phyloP scores from a whole-genome alignment of 2,797 vertebrate genomes.

The Telmatherina bonti region DNA sequence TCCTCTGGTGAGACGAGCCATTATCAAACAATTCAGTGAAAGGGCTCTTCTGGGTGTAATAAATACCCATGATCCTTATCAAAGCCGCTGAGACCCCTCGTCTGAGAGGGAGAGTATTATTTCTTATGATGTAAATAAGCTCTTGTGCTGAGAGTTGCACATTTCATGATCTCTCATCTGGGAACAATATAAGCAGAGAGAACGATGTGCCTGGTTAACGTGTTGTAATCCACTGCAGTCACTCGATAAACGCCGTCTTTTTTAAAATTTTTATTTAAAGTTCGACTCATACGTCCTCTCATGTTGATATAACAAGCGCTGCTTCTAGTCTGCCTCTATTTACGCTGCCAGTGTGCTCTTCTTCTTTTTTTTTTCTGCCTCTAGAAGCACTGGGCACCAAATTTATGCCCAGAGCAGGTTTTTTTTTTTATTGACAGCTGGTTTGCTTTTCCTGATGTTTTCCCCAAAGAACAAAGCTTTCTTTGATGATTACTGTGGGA shows the following conservation, averaged over 20 bases:
- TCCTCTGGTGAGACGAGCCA: constrained; percentile 43
- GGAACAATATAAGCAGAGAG: constrained; percentile 51
- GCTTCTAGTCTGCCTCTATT: background rate
- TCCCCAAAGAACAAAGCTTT: background rate
- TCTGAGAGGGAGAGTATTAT: constrained; percentile 52
- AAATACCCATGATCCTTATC: constrained; percentile 74
- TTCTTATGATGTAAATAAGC: constrained; percentile 74
- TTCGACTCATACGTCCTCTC: background rate
- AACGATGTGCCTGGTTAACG: constrained; percentile 12
- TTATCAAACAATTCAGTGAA: constrained; percentile 62
- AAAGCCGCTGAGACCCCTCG: constrained; percentile 61
- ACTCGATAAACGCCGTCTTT: background rate
- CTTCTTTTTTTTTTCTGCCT: constrained; percentile 11
- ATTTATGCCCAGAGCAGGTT: background rate
- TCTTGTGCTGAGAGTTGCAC: constrained; percentile 46
- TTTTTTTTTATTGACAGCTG: background rate
- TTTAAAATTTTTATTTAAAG: background rate
- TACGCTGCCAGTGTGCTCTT: background rate
- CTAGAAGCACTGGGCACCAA: background rate
- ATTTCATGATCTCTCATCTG: constrained; percentile 59
- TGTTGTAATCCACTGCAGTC: constrained; percentile 18
- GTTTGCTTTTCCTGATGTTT: background rate
- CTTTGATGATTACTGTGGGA: background rate
- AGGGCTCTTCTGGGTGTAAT: constrained; percentile 68
- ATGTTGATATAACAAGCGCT: background rate